These are phyloP conservation scores for Ectemnius lituratus DNA, from an alignment of 2,888 invertebrate species.

Conservation along the genomic window DNA sequence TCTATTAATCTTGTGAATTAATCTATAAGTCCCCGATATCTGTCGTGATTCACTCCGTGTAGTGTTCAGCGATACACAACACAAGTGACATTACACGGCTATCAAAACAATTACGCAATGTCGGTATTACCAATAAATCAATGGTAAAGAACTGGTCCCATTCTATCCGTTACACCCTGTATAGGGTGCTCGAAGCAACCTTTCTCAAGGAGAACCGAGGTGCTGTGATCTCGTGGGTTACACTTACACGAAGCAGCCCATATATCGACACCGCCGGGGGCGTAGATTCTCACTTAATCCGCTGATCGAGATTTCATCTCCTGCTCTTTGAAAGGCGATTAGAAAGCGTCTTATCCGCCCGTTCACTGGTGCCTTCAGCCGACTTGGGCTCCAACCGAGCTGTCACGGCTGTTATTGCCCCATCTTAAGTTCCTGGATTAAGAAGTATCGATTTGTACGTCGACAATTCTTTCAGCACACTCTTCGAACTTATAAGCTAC, in stretches of 20 bases:
- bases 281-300: constrained; percentile 53
- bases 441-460: constrained; percentile 41
- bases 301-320: constrained; percentile 52
- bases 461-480: constrained; percentile 7
- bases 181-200: too few relatives aligned
- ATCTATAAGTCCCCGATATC: too few relatives aligned
- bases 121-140: too few relatives aligned
- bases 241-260: constrained; percentile 10
- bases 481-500: too few relatives aligned
- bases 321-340: constrained; percentile 53
- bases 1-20: too few relatives aligned
- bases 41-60: too few relatives aligned
- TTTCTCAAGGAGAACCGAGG: too few relatives aligned
- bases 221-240: constrained; percentile 2
- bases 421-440: constrained; percentile 24
- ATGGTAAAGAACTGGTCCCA: too few relatives aligned
- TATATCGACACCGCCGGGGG: constrained; percentile 10
- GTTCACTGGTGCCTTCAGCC: constrained; percentile 30
- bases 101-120: too few relatives aligned
- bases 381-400: constrained; percentile 9
- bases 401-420: constrained; percentile 36
- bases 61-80: too few relatives aligned
- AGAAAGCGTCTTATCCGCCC: constrained; percentile 39
- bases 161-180: too few relatives aligned
- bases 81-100: too few relatives aligned